phyloP scores from a whole-genome alignment of 2,797 vertebrate species.

The Onychomys leucogaster region DNA sequence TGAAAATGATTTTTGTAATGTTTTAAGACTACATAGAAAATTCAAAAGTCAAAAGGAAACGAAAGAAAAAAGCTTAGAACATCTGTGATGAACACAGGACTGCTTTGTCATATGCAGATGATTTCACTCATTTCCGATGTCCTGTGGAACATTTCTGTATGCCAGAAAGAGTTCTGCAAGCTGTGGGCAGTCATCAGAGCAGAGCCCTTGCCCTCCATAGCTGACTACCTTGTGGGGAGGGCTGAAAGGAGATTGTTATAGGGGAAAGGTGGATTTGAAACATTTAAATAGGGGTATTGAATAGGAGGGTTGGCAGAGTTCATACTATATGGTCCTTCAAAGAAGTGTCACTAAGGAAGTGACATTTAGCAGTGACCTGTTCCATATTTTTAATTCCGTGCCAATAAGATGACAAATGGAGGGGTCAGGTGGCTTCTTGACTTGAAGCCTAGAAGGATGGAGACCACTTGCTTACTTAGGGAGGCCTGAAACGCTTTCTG shows the following conservation, averaged over 20 bases:
- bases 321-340: not conserved
- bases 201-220: not conserved
- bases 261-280: not conserved
- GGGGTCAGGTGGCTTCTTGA: not conserved
- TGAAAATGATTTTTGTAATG: not conserved
- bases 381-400: not conserved
- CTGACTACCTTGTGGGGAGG: not conserved
- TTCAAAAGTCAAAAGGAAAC: constrained; percentile 35
- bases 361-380: not conserved
- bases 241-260: not conserved
- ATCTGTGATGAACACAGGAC: not conserved
- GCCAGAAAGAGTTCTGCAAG: not conserved
- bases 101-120: not conserved
- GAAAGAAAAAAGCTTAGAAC: not conserved
- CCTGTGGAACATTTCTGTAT: not conserved
- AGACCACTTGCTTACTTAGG: not conserved
- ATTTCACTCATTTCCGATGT: not conserved
- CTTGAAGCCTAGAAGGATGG: not conserved
- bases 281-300: not conserved
- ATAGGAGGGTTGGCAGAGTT: not conserved
- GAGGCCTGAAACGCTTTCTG: not conserved
- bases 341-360: not conserved
- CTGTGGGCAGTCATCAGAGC: not conserved
- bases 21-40: constrained; percentile 24
- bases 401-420: not conserved